Evolutionary conservation across 1,140 invertebrate genomes (phyloP).

Genomic region (Wasmannia auropunctata): DNA sequence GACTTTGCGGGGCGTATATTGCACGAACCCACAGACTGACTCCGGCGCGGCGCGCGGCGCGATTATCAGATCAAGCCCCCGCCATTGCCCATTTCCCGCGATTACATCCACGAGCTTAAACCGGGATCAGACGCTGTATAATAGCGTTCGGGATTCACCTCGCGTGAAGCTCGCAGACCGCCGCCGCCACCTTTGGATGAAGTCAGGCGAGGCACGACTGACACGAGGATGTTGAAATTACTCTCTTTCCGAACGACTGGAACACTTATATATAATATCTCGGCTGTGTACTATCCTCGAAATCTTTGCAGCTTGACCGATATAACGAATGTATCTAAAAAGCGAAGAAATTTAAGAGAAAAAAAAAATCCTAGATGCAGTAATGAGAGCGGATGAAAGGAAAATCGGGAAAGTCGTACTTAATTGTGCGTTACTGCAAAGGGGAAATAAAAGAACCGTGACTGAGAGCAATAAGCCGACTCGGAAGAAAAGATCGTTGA

Average conservation of each 20-base stretch:
- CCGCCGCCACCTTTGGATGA: conserved; percentile 26
- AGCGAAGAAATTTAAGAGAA: not conserved
- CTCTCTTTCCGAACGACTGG: not conserved
- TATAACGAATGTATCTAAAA: not conserved
- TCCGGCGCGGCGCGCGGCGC: not conserved
- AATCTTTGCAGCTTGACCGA: not conserved
- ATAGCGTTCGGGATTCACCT: conserved; percentile 39
- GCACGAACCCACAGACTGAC: not conserved
- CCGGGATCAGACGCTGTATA: conserved; percentile 48
- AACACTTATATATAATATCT: not conserved
- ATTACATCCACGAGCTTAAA: conserved; percentile 49
- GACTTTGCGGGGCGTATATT: too few relatives aligned
- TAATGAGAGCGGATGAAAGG: not conserved
- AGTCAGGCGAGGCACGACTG: conserved; percentile 37
- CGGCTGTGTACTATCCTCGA: not conserved
- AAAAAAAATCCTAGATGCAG: not conserved
- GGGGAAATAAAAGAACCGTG: conserved; percentile 30
- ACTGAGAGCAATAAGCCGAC: conserved; percentile 23
- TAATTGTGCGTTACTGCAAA: conserved; percentile 28
- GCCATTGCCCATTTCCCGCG: conserved; percentile 55
- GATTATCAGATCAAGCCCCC: conserved; percentile 54
- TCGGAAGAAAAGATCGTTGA: not conserved
- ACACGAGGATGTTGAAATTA: conserved; percentile 44
- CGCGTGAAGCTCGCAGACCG: conserved; percentile 27
- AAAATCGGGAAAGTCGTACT: not conserved